Evolutionary conservation across 2,888 invertebrate species (phyloP).

Genomic region (Mystacides longicornis): DNA sequence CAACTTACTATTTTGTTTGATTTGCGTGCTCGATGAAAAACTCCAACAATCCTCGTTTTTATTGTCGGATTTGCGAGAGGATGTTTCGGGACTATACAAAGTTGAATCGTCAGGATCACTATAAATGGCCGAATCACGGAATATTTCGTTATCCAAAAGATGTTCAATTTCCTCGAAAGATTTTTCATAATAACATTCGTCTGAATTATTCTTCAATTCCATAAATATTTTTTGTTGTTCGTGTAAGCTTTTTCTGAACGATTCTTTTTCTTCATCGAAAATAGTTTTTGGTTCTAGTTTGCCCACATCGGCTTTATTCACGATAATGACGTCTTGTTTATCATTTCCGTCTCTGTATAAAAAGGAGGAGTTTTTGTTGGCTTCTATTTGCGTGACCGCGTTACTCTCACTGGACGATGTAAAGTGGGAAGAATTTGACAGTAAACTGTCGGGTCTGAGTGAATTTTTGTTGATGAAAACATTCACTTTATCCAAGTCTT

Average conservation of each 20-base stretch:
- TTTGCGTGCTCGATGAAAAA: background rate
- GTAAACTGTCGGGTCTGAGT: constrained; percentile 46
- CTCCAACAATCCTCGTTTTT: background rate
- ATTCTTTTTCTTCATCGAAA: constrained; percentile 17
- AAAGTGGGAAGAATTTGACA: constrained; percentile 52
- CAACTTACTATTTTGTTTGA: background rate
- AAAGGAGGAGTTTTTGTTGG: constrained; percentile 20
- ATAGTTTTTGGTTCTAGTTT: background rate
- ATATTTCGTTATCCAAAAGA: constrained; percentile 56
- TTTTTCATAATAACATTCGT: constrained; percentile 69
- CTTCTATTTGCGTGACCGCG: constrained; percentile 6
- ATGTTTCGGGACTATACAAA: background rate
- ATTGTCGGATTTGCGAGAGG: background rate
- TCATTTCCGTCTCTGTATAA: constrained; percentile 14
- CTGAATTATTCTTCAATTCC: constrained; percentile 35
- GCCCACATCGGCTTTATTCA: background rate
- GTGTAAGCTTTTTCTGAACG: constrained; percentile 21
- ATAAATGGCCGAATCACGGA: constrained; percentile 77
- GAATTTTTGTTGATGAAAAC: constrained; percentile 57
- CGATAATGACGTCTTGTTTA: background rate
- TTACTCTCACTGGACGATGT: constrained; percentile 49
- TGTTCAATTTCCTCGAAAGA: constrained; percentile 69
- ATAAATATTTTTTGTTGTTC: constrained; percentile 23
- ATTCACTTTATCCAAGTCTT: constrained; percentile 48
- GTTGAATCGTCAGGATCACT: constrained; percentile 61